Base-by-base conservation (phyloP, 2,797 vertebrate genomes). In the Molothrus aeneus region DNA sequence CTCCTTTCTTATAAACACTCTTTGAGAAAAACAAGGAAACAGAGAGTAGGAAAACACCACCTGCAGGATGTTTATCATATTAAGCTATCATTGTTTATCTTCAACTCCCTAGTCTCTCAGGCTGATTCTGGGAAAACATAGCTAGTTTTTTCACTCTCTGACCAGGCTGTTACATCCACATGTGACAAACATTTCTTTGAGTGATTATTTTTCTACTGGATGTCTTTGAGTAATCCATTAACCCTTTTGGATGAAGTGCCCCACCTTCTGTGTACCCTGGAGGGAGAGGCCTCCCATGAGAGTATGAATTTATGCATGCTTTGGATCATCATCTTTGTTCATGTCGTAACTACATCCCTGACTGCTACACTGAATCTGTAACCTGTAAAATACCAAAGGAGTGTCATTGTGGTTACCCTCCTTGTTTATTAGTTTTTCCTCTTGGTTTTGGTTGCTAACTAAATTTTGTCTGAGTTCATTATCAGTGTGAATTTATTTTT, bases 351-450 rank as follows among this genome's bases (percentile, higher is more conserved):
- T 21, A 9, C 18, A 45, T 19, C 5, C 24, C 14, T 21, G 17
- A 45, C 10, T 75, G 14, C 5, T 31, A 7, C 20, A 34, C 14
- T 10, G 16, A 70, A 43, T 17, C 15, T 18, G 19, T 13, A 50
- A 77, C 19, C 13, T 64, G 20, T 31, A 34, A 71, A 64, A 77
- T 34, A 25, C 25, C 36, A n/a, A 31, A 64, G 32, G 20, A 38
- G 3, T 18, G 3, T 60, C 20, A 31, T 45, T 1, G 2, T 31
- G 14, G 14, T 45, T 38, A 31, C 9, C 3, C 3, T 4, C 13
- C 5, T n/a, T 31, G 7, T 31, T 50, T 77, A 63, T 70, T 57
- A 21, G 4, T 5, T 71, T 77, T 59, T 11, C 3, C 8, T 9
- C 19, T 45, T 9, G 18, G 5, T 59, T 71, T 90, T 70, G 3